Percentiles rank a stretch among this genome's conserved stretches.
Evolutionary conservation across 2,797 vertebrate species (phyloP).

Genomic region (Poecilia gillii): DNA sequence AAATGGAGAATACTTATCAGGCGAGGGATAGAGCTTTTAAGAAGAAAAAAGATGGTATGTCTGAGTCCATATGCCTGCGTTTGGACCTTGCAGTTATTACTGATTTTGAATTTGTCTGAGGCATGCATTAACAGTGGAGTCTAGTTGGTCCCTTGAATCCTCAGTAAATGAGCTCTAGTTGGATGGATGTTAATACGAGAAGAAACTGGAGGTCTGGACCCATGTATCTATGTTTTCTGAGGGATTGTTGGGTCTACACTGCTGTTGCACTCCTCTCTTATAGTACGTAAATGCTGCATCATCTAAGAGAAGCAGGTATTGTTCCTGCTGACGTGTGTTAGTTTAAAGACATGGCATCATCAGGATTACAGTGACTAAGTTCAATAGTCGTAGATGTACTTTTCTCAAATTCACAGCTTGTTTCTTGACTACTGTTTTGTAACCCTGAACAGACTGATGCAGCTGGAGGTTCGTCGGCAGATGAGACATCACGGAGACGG

Average conservation of each 20-base stretch:
- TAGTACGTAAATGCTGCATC: not conserved
- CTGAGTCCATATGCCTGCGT: not conserved
- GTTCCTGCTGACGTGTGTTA: not conserved
- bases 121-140: not conserved
- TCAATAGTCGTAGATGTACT: not conserved
- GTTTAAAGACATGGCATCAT: too few species aligned
- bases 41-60: not conserved
- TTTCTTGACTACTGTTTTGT: not conserved
- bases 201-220: not conserved
- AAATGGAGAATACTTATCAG: not conserved
- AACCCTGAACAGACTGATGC: slow-evolving; percentile 75
- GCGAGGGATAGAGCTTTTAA: not conserved
- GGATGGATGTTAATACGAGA: not conserved
- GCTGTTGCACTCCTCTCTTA: not conserved
- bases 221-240: not conserved
- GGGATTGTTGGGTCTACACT: not conserved
- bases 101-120: slow-evolving; percentile 1
- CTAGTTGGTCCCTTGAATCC: not conserved
- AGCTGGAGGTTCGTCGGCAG: slow-evolving; percentile 83
- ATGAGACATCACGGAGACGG: slow-evolving; percentile 92
- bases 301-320: not conserved
- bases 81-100: not conserved
- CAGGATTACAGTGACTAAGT: not conserved
- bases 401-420: not conserved
- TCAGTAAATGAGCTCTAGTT: not conserved